Evolutionary conservation across 2,888 invertebrate genomes (phyloP).

Genomic region (Drosophila parthenogenetica): DNA sequence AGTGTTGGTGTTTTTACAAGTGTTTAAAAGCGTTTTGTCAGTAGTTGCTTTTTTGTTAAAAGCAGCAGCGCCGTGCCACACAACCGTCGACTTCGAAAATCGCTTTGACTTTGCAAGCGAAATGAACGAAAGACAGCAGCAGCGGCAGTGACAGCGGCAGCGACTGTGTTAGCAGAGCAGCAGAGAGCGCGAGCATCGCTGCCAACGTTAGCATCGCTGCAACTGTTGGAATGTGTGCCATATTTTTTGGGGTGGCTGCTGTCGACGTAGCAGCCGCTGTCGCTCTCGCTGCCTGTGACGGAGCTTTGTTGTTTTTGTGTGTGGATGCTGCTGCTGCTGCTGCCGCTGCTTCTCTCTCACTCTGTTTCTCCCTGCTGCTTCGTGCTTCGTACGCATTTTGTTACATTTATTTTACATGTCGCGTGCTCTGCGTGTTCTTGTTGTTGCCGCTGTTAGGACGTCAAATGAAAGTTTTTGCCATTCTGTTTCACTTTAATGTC

Average conservation of each 20-base stretch:
- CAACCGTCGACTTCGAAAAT: slow-evolving; percentile 85
- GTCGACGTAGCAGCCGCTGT: slow-evolving; percentile 19
- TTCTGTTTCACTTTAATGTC: slow-evolving; percentile 73
- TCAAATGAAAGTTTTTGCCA: slow-evolving; percentile 72
- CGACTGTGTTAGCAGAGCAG: slow-evolving; percentile 21
- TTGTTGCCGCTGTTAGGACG: slow-evolving; percentile 55
- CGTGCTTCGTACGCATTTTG: slow-evolving; percentile 60
- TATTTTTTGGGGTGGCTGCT: slow-evolving; percentile 60
- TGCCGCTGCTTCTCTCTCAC: slow-evolving; percentile 6
- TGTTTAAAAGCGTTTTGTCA: slow-evolving; percentile 56
- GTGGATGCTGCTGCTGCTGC: slow-evolving; percentile 30
- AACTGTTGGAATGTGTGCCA: slow-evolving; percentile 80
- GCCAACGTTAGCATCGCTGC: slow-evolving; percentile 63
- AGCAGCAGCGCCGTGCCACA: slow-evolving; percentile 76
- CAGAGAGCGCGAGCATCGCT: slow-evolving; percentile 33
- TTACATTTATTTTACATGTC: slow-evolving; percentile 71
- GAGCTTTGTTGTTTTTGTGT: slow-evolving; percentile 39
- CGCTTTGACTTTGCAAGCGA: slow-evolving; percentile 82
- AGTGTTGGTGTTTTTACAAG: slow-evolving; percentile 31
- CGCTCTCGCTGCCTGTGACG: slow-evolving; percentile 22
- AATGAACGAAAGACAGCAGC: slow-evolving; percentile 26
- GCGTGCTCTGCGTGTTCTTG: slow-evolving; percentile 45
- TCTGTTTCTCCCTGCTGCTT: slow-evolving; percentile 20
- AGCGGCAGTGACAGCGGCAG: slow-evolving; percentile 18
- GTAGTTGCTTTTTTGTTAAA: slow-evolving; percentile 38